Conservation (phyloP, 2,797 vertebrate species). For the Lophotriccus pileatus region DNA sequence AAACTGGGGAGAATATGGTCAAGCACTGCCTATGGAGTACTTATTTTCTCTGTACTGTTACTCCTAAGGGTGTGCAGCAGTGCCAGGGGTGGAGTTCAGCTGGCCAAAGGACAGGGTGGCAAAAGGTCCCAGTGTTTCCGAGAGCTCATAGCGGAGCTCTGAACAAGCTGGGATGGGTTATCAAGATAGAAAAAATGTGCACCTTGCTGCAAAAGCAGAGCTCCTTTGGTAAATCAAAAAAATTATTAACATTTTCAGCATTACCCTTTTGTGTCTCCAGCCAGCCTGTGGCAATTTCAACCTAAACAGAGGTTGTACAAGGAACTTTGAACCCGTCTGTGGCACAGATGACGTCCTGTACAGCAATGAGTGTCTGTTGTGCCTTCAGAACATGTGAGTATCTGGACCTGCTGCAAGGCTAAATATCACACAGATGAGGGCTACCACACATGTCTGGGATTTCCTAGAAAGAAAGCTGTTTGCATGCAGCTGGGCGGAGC, state of each 20-base stretch:
- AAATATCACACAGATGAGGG: accelerated
- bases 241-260: not conserved
- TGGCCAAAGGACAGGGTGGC: not conserved
- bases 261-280: slow-evolving; percentile 14
- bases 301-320: not conserved
- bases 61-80: not conserved
- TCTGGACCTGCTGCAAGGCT: not conserved
- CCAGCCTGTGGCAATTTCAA: slow-evolving; percentile 8
- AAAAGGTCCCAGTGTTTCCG: not conserved
- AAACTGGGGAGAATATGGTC: not conserved
- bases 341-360: slow-evolving; percentile 43
- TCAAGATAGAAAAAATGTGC: not conserved
- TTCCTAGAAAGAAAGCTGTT: slow-evolving; percentile 27
- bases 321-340: slow-evolving; percentile 48
- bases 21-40: not conserved
- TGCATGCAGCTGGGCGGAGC: not conserved
- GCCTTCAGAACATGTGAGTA: slow-evolving; percentile 56
- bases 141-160: not conserved
- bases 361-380: slow-evolving; percentile 56
- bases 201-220: not conserved
- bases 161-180: not conserved
- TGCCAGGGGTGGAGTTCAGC: not conserved
- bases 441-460: not conserved
- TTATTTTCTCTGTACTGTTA: not conserved
- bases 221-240: not conserved